Evolutionary conservation across 2,888 invertebrate species (phyloP), one percentile per base, ranked within the genome.

Genomic region (Drosophila anceps): DNA sequence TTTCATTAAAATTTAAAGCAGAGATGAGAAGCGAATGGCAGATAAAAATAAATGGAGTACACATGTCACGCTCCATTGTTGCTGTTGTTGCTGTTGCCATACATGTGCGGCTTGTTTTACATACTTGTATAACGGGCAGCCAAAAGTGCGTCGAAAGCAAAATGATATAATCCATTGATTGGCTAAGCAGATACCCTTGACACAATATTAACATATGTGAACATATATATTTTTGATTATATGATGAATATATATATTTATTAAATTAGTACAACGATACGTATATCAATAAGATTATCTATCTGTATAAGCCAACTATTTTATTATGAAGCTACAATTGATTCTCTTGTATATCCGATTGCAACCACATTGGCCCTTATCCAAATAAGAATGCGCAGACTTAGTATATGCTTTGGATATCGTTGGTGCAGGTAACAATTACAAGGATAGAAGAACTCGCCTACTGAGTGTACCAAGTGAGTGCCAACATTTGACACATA

Each of bases 1-100:
- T 74, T 80, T 79, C 62, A 80, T 80, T 82, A 79, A 82, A 82
- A 51, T 69, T 48, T 44, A 71, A 73, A 65, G 59, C 61, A 39
- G 46, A 59, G 41, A 29, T 64, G 61, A 43, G 61, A 9, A 54
- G 44, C 59, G 31, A 37, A 60, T 55, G 76, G 37, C 35, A 59
- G 66, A 51, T 73, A 63, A 72, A 72, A 79, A 59, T 57, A 64
- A 61, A 68, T 50, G 69, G 8, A 33, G 24, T 65, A 66, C 76
- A 75, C 51, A 65, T 77, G 76, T 69, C 50, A 50, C 51, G 29
- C 51, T 53, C 35, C 24, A 9, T 53, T 35, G 20, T 51, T 55
- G 54, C 41, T 51, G 31, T 29, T 43, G 31, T 18, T 46, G 31
- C 27, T 67, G 43, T 39, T 31, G 15, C 10, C 8, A 27, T 7